Conservation (phyloP, 2,113 vertebrate species). For the Alouatta palliata region DNA sequence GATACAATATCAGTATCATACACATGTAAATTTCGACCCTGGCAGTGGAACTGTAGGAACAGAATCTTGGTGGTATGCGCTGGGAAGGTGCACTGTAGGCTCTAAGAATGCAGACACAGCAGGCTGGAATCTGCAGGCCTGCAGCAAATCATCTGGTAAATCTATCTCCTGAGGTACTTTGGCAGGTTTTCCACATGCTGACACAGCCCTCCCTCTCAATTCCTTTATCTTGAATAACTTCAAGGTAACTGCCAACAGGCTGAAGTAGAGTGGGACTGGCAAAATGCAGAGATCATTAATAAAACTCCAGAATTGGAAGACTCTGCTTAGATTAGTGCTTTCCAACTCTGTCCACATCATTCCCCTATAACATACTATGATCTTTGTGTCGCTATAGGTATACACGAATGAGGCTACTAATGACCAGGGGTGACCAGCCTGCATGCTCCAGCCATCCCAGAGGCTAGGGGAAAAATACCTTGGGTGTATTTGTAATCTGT, state of each 20-base stretch:
- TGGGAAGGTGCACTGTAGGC: neutral
- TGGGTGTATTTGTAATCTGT: neutral
- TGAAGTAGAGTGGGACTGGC: neutral
- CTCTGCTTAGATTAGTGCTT: neutral
- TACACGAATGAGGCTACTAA: neutral
- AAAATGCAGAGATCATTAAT: neutral
- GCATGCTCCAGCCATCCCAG: neutral
- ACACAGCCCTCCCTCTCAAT: neutral
- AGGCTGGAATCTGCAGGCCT: neutral
- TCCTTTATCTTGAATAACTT: constrained; percentile 29
- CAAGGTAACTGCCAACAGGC: neutral
- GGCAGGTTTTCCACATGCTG: neutral
- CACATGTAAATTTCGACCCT: neutral
- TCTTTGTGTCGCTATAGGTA: neutral
- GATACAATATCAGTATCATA: neutral
- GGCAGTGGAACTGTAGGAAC: neutral
- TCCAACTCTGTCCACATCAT: neutral
- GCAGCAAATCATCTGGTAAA: neutral
- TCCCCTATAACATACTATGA: neutral
- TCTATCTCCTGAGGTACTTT: neutral
- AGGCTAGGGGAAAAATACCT: neutral
- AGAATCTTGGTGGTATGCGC: neutral
- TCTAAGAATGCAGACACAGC: neutral
- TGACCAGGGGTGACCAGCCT: neutral
- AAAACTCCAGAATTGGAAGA: neutral